Base-by-base conservation (phyloP, 2,113 vertebrate genomes). In the Hirundichthys speculiger region DNA sequence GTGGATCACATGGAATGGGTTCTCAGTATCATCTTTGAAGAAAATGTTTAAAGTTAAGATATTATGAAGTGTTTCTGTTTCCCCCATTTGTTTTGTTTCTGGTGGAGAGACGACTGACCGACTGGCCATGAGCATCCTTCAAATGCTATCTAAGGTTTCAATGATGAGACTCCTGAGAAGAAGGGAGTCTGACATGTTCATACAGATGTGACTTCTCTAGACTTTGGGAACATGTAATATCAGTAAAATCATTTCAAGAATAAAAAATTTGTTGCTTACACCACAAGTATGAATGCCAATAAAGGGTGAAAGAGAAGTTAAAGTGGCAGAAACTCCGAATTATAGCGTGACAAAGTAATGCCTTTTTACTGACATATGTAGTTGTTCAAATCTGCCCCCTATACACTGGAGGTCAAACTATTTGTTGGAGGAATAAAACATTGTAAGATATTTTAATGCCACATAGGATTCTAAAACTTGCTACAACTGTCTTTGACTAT, bases 401-500 rank as follows among this genome's bases (percentile, higher is more conserved):
- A 75, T 80, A 85, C 79, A 71, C 80, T 80, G 59, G 69, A 66
- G 70, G 74, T 81, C 77, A 88, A 90, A 89, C 13, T 46, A 69
- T 65, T 45, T 5, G 46, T n/a, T n/a, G n/a, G n/a, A 66, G 30
- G 75, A 52, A 77, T 43, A 86, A 83, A 88, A 89, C 77, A 78
- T 75, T 73, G 69, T 75, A 64, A 64, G 75, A 88, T 59, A 51
- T 76, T 73, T 77, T 62, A 61, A 81, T 78, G 75, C 83, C 80
- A 85, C 83, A 80, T 50, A 77, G 73, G 75, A 80, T 27, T 63
- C 60, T 84, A 78, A 77, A 76, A 64, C 75, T 69, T 85, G 58
- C 86, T 87, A 88, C 73, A 83, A 61, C 83, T 85, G 83, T 77
- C 41, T 69, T 79, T 81, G 64, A 75, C 85, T 88, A 90, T 88